Evolutionary conservation across 2,797 vertebrate species (phyloP).

Genomic region (Cyprinella venusta): DNA sequence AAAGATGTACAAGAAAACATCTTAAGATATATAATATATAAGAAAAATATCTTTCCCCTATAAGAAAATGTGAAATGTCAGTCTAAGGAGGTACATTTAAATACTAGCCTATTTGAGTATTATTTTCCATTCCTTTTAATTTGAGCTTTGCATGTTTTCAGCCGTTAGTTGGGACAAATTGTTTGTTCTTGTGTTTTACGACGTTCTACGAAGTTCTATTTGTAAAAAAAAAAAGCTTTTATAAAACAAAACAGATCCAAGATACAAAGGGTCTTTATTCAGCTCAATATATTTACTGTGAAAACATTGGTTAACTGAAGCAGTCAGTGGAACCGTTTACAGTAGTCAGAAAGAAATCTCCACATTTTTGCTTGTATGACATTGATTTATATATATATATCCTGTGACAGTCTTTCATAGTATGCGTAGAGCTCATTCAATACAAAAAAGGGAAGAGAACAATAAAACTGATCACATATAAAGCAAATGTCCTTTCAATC

Average conservation of each 20-base stretch:
- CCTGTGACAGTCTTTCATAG: constrained; percentile 62
- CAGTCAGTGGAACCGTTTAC: constrained; percentile 72
- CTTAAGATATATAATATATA: too few species aligned
- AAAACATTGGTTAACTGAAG: constrained; percentile 63
- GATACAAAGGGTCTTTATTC: constrained; percentile 65
- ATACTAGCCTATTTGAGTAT: neutral
- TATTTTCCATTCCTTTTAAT: neutral
- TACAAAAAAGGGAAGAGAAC: constrained; percentile 64
- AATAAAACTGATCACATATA: constrained; percentile 56
- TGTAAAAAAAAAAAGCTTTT: neutral
- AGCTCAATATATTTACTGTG: constrained; percentile 74
- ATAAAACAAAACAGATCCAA: constrained; percentile 30
- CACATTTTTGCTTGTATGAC: constrained; percentile 59
- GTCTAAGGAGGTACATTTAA: neutral
- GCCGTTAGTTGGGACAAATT: neutral
- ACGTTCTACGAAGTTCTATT: neutral
- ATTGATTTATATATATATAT: constrained; percentile 39
- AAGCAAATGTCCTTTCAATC: constrained; percentile 40
- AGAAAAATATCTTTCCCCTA: too few species aligned
- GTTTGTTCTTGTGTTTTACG: neutral
- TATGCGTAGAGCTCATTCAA: constrained; percentile 61
- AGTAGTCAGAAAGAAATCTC: constrained; percentile 75
- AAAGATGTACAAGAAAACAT: too few species aligned
- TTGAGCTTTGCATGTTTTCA: neutral
- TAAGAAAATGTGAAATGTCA: neutral